Percentiles rank a stretch among this genome's conserved stretches.
Evolutionary conservation across 2,113 vertebrate species (phyloP).

Genomic region (Hippopotamus amphibius): DNA sequence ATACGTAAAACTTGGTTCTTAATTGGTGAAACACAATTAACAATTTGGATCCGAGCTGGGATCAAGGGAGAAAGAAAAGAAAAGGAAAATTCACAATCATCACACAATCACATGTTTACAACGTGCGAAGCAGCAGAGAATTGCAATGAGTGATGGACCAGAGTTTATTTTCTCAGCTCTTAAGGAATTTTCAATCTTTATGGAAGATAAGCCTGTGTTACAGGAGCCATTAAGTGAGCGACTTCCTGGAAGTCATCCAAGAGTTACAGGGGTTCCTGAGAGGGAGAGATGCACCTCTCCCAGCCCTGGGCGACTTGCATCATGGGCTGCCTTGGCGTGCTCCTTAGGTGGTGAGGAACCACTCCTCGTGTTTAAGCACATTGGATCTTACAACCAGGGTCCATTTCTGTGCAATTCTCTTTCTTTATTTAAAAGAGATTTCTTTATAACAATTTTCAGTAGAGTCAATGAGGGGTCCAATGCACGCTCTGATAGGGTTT

Average conservation of each 20-base stretch:
- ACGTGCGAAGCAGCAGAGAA: rapidly evolving
- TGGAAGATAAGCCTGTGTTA: neutral
- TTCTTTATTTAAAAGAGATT: neutral
- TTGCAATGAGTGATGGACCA: rapidly evolving
- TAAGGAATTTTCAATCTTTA: neutral
- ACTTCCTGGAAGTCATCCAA: neutral
- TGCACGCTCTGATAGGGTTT: neutral
- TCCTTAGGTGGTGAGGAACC: rapidly evolving
- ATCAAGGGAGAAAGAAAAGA: neutral
- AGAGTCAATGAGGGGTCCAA: neutral
- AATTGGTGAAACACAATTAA: neutral
- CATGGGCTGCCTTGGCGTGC: rapidly evolving
- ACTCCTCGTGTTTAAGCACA: rapidly evolving
- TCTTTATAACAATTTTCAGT: neutral
- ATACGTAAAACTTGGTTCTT: neutral
- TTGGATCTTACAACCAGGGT: neutral
- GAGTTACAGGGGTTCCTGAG: neutral
- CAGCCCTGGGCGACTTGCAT: neutral
- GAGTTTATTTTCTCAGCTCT: neutral
- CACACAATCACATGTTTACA: neutral
- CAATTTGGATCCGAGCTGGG: neutral
- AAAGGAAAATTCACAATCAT: rapidly evolving
- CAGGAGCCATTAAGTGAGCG: rapidly evolving
- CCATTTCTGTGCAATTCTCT: neutral
- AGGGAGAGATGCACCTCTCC: neutral